Evolutionary conservation across 2,113 vertebrate genomes (phyloP).

Genomic region (Elanoides forficatus): DNA sequence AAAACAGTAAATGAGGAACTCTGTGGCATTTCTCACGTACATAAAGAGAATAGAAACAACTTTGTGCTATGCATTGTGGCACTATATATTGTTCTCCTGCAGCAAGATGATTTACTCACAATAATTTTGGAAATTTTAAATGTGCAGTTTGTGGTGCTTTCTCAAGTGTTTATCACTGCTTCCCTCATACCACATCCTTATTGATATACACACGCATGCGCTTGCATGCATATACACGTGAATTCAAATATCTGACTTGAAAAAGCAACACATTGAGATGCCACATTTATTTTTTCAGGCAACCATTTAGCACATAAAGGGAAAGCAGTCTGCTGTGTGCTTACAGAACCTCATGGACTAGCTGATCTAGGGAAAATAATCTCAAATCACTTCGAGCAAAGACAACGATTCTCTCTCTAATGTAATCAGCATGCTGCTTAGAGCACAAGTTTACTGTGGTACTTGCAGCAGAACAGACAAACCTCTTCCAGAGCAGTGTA

Average conservation of each 20-base stretch:
- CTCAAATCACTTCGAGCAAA: background rate
- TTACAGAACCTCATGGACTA: background rate
- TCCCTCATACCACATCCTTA: fast-evolving
- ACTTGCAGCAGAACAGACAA: background rate
- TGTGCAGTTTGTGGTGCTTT: background rate
- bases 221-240: background rate
- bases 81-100: background rate
- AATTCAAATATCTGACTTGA: background rate
- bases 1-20: background rate
- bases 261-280: background rate
- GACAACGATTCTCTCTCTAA: background rate
- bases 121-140: background rate
- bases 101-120: background rate
- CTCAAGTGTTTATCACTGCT: background rate
- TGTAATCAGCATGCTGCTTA: background rate
- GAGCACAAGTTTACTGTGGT: background rate
- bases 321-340: background rate
- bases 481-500: background rate
- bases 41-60: background rate
- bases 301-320: background rate
- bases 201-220: fast-evolving
- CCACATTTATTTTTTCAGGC: background rate
- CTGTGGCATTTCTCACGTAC: background rate
- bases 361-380: slow-evolving; percentile 8
- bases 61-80: background rate